Percentiles rank a stretch among this genome's conserved stretches.
phyloP scores from a whole-genome alignment of 2,113 vertebrate species.

The Athene cunicularia region DNA sequence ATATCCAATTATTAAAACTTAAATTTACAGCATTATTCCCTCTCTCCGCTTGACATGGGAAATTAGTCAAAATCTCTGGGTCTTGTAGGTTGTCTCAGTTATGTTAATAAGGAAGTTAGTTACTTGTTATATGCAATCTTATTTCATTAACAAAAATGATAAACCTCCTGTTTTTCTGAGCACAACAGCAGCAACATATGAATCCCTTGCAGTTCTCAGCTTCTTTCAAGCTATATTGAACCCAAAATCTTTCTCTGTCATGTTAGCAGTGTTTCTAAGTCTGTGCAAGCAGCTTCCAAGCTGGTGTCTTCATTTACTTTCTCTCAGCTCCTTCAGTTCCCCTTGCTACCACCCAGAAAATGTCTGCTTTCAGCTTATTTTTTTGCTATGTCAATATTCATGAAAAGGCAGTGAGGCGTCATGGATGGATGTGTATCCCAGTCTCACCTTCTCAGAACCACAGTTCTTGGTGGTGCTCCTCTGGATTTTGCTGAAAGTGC shows the following conservation, averaged over 20 bases:
- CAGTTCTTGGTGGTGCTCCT: not conserved
- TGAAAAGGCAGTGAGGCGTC: not conserved
- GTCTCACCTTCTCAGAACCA: not conserved
- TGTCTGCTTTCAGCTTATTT: not conserved
- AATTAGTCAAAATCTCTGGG: not conserved
- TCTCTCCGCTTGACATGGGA: not conserved
- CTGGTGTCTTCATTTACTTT: not conserved
- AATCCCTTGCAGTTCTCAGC: not conserved
- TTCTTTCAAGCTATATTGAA: not conserved
- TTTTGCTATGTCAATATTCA: not conserved
- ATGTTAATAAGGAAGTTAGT: not conserved
- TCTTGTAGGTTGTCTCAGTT: not conserved
- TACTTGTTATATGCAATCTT: not conserved
- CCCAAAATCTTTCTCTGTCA: not conserved
- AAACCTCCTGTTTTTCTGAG: not conserved
- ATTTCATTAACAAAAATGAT: not conserved
- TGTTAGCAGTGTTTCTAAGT: not conserved
- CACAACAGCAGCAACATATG: accelerated
- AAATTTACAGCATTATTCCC: not conserved
- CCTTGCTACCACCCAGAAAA: not conserved
- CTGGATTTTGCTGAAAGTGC: not conserved
- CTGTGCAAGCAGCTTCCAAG: not conserved
- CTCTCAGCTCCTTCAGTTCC: not conserved
- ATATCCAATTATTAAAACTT: not conserved
- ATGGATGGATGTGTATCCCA: too few relatives aligned